Percentiles rank a stretch among this genome's conserved stretches.
phyloP scores from a whole-genome alignment of 2,113 vertebrate species.

The Actinemys pallida region DNA sequence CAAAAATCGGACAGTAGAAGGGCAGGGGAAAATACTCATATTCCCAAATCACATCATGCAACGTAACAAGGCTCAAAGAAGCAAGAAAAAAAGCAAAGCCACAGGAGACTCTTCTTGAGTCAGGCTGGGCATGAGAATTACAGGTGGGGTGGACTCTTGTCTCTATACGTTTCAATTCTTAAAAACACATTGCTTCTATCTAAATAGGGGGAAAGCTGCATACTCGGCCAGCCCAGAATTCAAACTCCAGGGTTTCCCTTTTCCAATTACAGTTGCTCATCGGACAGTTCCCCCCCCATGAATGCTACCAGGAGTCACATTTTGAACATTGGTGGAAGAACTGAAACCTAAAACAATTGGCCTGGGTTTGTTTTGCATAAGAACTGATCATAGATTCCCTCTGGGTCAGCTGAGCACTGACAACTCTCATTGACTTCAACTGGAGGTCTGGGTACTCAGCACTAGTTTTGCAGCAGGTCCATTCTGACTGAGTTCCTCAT shows the following conservation, averaged over 20 bases:
- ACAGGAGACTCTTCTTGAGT: neutral
- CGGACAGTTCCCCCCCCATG: too few species aligned
- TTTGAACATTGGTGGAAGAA: slow-evolving; percentile 52
- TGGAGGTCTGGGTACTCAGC: neutral
- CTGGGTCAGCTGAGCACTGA: neutral
- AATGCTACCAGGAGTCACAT: slow-evolving; percentile 4
- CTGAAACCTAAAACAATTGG: slow-evolving; percentile 43
- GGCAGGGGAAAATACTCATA: neutral
- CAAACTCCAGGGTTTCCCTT: neutral
- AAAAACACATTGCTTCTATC: neutral
- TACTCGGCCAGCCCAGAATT: neutral
- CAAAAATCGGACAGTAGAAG: neutral
- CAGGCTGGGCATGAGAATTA: neutral
- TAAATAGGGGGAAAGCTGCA: slow-evolving; percentile 16
- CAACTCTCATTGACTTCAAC: neutral
- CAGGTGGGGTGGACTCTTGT: neutral
- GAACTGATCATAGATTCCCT: neutral
- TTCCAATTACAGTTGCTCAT: neutral
- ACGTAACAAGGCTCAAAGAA: slow-evolving; percentile 16
- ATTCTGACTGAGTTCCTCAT: neutral
- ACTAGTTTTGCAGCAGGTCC: neutral
- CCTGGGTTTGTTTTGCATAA: slow-evolving; percentile 28
- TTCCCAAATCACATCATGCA: too few species aligned
- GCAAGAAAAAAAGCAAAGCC: neutral
- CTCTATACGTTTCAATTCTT: slow-evolving; percentile 6